Conservation (phyloP, 1,140 invertebrate genomes). For the Drosophila paulistorum region DNA sequence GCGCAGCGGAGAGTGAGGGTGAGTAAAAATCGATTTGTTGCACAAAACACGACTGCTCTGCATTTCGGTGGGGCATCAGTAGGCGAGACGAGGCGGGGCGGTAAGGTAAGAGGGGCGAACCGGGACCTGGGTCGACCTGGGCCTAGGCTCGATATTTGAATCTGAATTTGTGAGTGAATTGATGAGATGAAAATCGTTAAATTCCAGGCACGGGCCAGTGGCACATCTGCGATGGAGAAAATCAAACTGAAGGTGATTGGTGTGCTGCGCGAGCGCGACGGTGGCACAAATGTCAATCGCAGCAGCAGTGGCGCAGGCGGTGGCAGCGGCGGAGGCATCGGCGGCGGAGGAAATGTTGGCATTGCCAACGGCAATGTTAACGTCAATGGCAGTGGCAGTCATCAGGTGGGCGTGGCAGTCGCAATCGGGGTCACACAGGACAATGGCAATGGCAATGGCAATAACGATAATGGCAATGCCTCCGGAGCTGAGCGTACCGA, state of each 20-base stretch:
- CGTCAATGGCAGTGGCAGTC: constrained; percentile 39
- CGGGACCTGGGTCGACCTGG: constrained; percentile 45
- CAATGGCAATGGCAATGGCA: constrained; percentile 61
- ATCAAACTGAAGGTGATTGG: constrained; percentile 80
- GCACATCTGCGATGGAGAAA: constrained; percentile 65
- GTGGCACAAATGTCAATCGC: constrained; percentile 66
- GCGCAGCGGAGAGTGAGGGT: constrained; percentile 68
- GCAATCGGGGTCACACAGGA: constrained; percentile 73
- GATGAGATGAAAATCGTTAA: constrained; percentile 39
- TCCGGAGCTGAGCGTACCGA: constrained; percentile 48
- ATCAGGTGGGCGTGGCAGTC: constrained; percentile 67
- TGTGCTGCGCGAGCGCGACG: constrained; percentile 76
- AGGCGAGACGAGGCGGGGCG: constrained; percentile 38
- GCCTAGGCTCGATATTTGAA: constrained; percentile 1
- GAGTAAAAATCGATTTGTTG: constrained; percentile 82
- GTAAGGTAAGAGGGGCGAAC: constrained; percentile 18
- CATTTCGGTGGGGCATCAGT: constrained; percentile 51
- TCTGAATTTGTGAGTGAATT: constrained; percentile 24
- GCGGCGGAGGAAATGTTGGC: constrained; percentile 19
- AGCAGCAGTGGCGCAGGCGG: constrained; percentile 29
- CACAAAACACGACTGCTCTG: constrained; percentile 70
- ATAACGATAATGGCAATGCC: constrained; percentile 61
- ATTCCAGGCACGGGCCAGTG: constrained; percentile 48
- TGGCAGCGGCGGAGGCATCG: background rate
- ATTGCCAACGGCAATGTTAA: constrained; percentile 9